Evolutionary conservation across 2,113 vertebrate genomes (phyloP).

Genomic region (Genyomyrus donnyi): DNA sequence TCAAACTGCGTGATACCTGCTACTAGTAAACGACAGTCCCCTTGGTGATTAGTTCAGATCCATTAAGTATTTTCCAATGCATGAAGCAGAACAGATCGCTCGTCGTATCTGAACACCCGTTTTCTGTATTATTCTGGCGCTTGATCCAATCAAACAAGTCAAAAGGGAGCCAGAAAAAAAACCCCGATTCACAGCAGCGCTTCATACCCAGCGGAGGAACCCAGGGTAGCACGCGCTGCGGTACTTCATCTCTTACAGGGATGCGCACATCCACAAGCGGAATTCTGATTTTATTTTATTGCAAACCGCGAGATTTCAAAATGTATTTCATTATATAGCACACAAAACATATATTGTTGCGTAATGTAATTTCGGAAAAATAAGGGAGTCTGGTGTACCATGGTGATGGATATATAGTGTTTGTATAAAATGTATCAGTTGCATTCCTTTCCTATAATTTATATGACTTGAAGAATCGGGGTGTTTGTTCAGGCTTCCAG

Average conservation of each 20-base stretch:
- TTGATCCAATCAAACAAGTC: not conserved
- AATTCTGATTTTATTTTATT: not conserved
- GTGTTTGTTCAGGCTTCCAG: not conserved
- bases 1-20: not conserved
- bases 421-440: not conserved
- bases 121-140: not conserved
- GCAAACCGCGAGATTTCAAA: not conserved
- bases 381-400: not conserved
- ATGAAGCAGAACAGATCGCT: not conserved
- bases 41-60: not conserved
- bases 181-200: not conserved
- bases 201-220: not conserved
- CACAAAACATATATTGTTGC: not conserved
- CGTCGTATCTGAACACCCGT: not conserved
- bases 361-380: not conserved
- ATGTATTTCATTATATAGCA: not conserved
- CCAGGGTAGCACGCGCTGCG: not conserved
- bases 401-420: not conserved
- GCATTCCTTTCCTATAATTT: not conserved
- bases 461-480: not conserved
- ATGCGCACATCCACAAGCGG: not conserved
- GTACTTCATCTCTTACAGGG: not conserved
- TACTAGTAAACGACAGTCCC: not conserved
- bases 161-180: not conserved
- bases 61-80: not conserved